These are phyloP conservation scores for Vulpes ferrilata DNA, from an alignment of 2,113 vertebrate genomes.

Conservation along the genomic window DNA sequence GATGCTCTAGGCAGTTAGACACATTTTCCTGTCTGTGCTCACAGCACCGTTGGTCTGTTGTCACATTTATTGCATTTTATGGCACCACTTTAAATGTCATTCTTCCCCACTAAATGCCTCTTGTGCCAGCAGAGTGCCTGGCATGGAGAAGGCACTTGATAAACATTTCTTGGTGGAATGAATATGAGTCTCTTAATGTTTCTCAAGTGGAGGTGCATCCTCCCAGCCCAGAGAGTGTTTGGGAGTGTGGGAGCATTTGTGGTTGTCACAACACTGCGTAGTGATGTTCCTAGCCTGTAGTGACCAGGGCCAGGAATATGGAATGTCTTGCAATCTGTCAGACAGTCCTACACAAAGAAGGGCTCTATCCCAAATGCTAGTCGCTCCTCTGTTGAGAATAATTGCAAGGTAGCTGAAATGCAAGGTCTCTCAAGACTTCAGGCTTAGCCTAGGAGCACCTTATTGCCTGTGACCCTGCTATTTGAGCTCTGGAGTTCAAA, in stretches of 20 bases:
- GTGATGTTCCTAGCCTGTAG: neutral
- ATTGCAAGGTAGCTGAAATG: neutral
- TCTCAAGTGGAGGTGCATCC: neutral
- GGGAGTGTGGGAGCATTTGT: neutral
- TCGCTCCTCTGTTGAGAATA: neutral
- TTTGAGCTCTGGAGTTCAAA: neutral
- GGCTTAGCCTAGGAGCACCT: neutral
- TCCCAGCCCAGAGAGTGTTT: neutral
- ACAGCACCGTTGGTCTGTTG: neutral
- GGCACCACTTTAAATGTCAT: conserved; percentile 55
- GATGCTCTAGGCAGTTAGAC: neutral
- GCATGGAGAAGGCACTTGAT: conserved; percentile 3
- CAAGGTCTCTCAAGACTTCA: neutral
- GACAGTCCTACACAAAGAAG: neutral
- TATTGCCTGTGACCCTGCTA: neutral
- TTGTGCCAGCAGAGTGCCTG: conserved; percentile 37
- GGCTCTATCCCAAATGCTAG: neutral
- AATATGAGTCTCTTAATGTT: conserved; percentile 34
- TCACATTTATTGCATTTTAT: conserved; percentile 18
- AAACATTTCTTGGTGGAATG: conserved; percentile 46
- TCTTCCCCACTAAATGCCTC: neutral
- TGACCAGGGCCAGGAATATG: neutral
- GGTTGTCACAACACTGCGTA: neutral
- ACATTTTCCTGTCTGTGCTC: conserved; percentile 36
- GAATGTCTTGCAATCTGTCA: neutral